Percentiles rank a stretch among this genome's conserved stretches.
Conservation (phyloP, 1,140 invertebrate species). For the Tetramorium parvispinum region DNA sequence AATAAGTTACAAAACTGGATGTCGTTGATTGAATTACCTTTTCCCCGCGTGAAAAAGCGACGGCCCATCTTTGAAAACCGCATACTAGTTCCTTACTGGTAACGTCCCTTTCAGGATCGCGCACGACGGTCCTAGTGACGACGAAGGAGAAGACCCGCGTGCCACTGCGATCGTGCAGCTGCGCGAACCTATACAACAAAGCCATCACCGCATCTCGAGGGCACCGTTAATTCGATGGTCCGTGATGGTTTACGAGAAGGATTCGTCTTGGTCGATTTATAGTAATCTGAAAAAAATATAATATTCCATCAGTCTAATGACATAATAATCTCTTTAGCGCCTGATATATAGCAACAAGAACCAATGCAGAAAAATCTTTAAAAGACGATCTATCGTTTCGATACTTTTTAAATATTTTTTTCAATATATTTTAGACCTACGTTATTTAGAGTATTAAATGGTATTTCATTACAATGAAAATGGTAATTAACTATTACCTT, state of each 20-base stretch:
- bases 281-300: conserved; percentile 1
- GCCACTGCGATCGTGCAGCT: conserved; percentile 93
- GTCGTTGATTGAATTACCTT: conserved; percentile 84
- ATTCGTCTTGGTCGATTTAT: conserved; percentile 25
- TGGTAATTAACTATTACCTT: not conserved
- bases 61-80: conserved; percentile 95
- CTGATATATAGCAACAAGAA: not conserved
- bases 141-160: conserved; percentile 95
- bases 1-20: not conserved
- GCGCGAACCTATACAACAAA: conserved; percentile 93
- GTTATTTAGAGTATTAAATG: not conserved
- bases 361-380: not conserved
- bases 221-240: conserved; percentile 67
- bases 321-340: too few relatives aligned
- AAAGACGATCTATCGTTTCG: not conserved
- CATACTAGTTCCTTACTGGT: conserved; percentile 94
- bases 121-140: conserved; percentile 92
- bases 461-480: not conserved
- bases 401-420: not conserved
- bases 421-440: not conserved
- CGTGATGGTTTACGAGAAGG: conserved; percentile 38
- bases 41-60: conserved; percentile 92
- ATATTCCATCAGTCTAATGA: not conserved
- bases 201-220: conserved; percentile 89
- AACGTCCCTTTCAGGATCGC: conserved; percentile 92